phyloP scores from a whole-genome alignment of 1,140 invertebrate species.

The Lepidotrigona ventralis region DNA sequence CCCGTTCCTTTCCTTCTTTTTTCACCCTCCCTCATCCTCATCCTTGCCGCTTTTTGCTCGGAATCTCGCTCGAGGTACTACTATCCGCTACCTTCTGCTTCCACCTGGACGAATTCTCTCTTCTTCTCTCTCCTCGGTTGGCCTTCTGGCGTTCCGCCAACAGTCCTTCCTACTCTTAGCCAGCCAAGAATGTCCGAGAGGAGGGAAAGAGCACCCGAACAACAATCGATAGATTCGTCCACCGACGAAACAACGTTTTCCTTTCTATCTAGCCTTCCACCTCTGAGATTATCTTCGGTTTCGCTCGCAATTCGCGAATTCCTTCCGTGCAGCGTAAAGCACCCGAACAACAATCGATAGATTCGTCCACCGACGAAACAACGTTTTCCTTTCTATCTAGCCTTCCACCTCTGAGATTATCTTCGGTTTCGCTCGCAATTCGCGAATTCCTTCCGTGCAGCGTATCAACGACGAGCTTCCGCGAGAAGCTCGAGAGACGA shows the following conservation, averaged over 20 bases:
- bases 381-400: neutral
- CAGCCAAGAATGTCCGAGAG: slow-evolving; percentile 45
- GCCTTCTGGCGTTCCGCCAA: slow-evolving; percentile 55
- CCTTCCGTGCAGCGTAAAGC: neutral
- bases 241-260: slow-evolving; percentile 36
- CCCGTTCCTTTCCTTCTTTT: neutral
- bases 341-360: slow-evolving; percentile 60
- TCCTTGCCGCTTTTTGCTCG: slow-evolving; percentile 1
- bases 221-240: slow-evolving; percentile 64
- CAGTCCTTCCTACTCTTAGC: slow-evolving; percentile 33
- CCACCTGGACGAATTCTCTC: slow-evolving; percentile 49
- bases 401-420: neutral
- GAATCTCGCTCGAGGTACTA: slow-evolving; percentile 38
- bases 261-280: too few relatives aligned
- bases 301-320: neutral
- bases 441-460: neutral
- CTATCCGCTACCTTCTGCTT: slow-evolving; percentile 35
- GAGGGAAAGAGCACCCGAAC: slow-evolving; percentile 16
- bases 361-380: slow-evolving; percentile 46
- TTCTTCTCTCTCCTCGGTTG: neutral
- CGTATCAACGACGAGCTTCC: neutral
- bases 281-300: neutral
- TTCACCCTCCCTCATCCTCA: neutral
- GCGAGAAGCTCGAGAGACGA: neutral
- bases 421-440: neutral